Evolutionary conservation across 2,888 invertebrate genomes (phyloP), one percentile per base, ranked within the genome.

Genomic region (Drosophila infuscata): DNA sequence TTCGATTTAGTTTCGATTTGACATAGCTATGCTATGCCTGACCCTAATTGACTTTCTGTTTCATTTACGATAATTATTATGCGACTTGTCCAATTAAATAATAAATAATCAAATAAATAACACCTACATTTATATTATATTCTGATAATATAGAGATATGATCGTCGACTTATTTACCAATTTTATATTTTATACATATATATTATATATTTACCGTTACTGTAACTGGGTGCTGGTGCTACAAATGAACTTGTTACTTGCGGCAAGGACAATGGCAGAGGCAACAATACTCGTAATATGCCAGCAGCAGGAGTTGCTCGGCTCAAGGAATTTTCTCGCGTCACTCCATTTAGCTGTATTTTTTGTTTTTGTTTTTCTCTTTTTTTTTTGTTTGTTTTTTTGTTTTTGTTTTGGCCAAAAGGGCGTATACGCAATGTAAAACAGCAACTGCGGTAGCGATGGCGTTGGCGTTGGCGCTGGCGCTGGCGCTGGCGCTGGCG

Each of bases 341-440:
- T 59, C 69, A 56, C 49, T 59, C 41, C 46, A 68, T 68, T 75
- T 58, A 5, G 30, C 41, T 68, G 59, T 54, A 54, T 58, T 59
- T n/a, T 38, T 64, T 35, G 53, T 33, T 51, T 51, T n/a, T 32
- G 3, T 25, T 2, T 25, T 25, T 25, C 2, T 25, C 2, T 25
- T 3, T 12, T 49, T 9, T 8, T 32, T 0, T 0, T 8, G 7
- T 38, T 38, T 38, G 15, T 36, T 17, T 38, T 20, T 46, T 56
- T 46, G 51, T 56, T 12, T 33, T 74, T n/a, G 46, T 43, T 38
- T 25, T 51, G 60, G 29, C 38, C 20, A 60, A 69, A 56, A 46
- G 46, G 76, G 73, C 73, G 73, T 73, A 57, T 73, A 57, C 73
- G 73, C 73, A 75, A 72, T 49, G 49, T 46, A 51, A 81, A 30